Conservation (phyloP, 2,113 vertebrate genomes). For the Notechis scutatus region DNA sequence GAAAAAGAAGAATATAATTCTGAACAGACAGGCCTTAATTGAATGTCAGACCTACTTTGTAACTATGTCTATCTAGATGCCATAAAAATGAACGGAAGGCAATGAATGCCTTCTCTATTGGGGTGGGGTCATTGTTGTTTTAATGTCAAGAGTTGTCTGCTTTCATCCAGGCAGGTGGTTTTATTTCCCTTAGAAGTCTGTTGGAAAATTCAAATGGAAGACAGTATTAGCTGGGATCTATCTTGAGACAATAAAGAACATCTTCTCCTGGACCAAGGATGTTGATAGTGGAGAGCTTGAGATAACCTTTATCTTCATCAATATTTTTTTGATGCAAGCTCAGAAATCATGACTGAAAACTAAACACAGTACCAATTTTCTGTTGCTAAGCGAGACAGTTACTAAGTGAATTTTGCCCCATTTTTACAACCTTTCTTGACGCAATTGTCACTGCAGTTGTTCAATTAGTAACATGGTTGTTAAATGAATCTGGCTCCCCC, state of each 20-base stretch:
- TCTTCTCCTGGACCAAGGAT: background rate
- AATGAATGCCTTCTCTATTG: background rate
- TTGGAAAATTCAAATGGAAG: constrained; percentile 36
- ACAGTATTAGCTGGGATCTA: constrained; percentile 52
- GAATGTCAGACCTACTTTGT: constrained; percentile 20
- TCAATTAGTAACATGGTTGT: too few species aligned
- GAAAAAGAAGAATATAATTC: background rate
- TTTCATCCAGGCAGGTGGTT: constrained; percentile 40
- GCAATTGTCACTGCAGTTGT: too few species aligned
- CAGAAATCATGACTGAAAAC: too few species aligned
- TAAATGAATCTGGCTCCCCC: too few species aligned
- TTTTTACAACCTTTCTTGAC: too few species aligned
- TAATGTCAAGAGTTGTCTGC: background rate
- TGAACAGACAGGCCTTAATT: background rate
- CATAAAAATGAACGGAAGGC: background rate
- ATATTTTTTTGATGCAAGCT: too few species aligned
- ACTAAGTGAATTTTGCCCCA: too few species aligned
- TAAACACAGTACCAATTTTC: too few species aligned
- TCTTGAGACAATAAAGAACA: constrained; percentile 26
- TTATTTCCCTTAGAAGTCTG: constrained; percentile 31
- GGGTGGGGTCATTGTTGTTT: background rate
- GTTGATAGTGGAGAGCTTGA: background rate
- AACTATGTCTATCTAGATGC: background rate
- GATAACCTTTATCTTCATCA: too few species aligned
- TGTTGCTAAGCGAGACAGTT: too few species aligned